Evolutionary conservation across 23 tunicate genomes (phyloP), one percentile per base, ranked within the genome.

Genomic region (Halocynthia roretzi): DNA sequence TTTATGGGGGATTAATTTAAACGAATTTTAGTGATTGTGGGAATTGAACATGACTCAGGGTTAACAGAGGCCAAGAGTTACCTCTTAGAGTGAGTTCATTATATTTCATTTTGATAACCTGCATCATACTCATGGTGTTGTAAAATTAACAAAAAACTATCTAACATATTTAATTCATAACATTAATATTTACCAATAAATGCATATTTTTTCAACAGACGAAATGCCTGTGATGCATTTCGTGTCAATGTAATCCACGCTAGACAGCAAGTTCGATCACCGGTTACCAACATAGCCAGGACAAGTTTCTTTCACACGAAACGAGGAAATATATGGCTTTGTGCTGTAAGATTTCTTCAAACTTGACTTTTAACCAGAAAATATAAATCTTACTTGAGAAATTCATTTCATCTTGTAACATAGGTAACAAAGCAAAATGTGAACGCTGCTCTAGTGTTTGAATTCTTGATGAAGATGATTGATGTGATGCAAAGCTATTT

Each of bases 401-500:
- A 60, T 0, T 57, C 0, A 0, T 60, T 60, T 17, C 14, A 21
- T 18, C 21, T 68, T 68, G 0, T 21, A 2, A 50, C 56, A 4
- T 70, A 86, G 91, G 91, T 85, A 15, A 93, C 88, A 6, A 86
- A 93, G 76, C 94, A 93, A 76, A 93, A 93, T 77, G 94, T 93
- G n/a, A 93, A 93, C 61, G 94, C 98, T 76, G 98, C 77, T 2
- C 22, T 84, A 85, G 94, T 87, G 57, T 93, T 93, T 76, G 94
- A 87, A 53, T 93, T 93, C 62, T 77, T 93, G 19, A 83, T 76
- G 51, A 87, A 87, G 56, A 93, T 93, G 90, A 80, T 87, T 52
- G 88, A 93, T 20, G 98, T 93, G 8, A 93, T 93, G 98, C 94
- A 87, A 74, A 91, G 99, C 54, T 89, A 89, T 84, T 89, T 95